These are phyloP conservation scores for Prenolepis imparis DNA, from an alignment of 2,888 invertebrate species.

Conservation along the genomic window DNA sequence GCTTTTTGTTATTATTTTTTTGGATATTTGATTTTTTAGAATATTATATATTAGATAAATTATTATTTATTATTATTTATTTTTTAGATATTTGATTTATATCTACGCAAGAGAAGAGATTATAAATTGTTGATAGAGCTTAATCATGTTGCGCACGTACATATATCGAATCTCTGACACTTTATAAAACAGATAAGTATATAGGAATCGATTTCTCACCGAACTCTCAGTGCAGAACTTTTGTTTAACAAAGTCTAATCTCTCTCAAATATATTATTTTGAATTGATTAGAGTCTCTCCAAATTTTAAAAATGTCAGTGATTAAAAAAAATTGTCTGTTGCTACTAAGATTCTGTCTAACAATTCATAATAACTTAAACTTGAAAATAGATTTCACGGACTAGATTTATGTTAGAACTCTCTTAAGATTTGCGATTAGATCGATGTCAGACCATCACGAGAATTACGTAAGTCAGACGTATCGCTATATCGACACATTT, in stretches of 20 bases:
- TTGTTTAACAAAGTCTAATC: not conserved
- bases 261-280: not conserved
- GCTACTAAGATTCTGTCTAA: not conserved
- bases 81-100: not conserved
- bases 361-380: not conserved
- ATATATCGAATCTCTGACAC: not conserved
- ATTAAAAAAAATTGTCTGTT: not conserved
- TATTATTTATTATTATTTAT: not conserved
- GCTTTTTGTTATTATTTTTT: not conserved
- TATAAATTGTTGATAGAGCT: not conserved
- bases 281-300: not conserved
- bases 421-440: not conserved
- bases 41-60: not conserved
- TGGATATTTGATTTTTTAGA: too few species aligned
- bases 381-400: not conserved
- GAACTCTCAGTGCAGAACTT: not conserved
- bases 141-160: not conserved
- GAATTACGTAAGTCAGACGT: slow-evolving; percentile 29
- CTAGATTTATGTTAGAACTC: not conserved
- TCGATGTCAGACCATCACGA: too few species aligned
- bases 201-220: not conserved
- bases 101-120: not conserved
- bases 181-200: not conserved
- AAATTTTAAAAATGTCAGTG: not conserved
- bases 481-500: not conserved